Base-by-base conservation (phyloP, 2,797 vertebrate species). In the Tadarida brasiliensis region DNA sequence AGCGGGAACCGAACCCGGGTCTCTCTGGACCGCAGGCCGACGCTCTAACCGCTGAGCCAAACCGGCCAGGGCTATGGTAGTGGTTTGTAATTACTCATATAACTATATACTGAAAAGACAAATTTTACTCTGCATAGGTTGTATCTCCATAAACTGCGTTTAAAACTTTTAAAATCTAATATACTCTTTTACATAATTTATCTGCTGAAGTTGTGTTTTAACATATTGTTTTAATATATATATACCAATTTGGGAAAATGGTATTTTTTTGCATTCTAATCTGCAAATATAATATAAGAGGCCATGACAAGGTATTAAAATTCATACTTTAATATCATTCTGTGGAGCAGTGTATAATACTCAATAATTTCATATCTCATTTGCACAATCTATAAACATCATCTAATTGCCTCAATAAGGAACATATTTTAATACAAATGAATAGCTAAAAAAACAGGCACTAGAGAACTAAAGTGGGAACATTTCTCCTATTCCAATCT, bases 321-420 rank as follows among this genome's bases (percentile, higher is more conserved):
- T 98, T 97, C 97, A 96, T 98, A 97, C 70, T 95, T 98, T 95
- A 97, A 97, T 97, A 94, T 87, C 70, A 92, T 97, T 97, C 87
- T 94, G 22, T 71, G 39, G 51, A 92, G 44, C n/a, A 94, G 39
- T 74, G 14, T 73, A 70, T 70, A 92, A 67, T 87, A 81, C 63
- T 95, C 87, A 96, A 47, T 33, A 80, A 91, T 89, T 97, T 96
- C 56, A 24, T 63, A 97, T 93, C 67, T 95, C 57, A 7, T 95
- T 98, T 98, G 78, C 44, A 95, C 94, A 97, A 96, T 94, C 93
- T 87, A 96, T 67, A 90, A 19, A 35, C 65, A 96, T 77, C 3
- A 83, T 8, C 9, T 67, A 98, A 96, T 93, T 88, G 73, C 68
- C 94, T 97, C 90, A 91, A 94, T 97, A 74, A 85, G 10, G 15